Percentiles rank a stretch among this genome's conserved stretches.
Conservation (phyloP, 2,113 vertebrate genomes). For the Manacus vitellinus region DNA sequence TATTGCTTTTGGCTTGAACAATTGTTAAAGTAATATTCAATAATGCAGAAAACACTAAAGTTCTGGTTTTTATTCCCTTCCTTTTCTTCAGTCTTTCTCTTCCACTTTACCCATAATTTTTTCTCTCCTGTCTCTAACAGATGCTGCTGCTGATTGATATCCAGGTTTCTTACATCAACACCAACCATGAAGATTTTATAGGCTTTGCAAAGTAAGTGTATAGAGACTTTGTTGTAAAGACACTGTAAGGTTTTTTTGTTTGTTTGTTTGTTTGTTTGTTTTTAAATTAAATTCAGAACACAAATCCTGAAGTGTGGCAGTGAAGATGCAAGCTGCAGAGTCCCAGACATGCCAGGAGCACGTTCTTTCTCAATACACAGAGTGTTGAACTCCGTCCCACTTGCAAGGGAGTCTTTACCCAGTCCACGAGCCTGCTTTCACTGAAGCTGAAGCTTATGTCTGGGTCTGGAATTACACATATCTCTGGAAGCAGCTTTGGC, state of each 20-base stretch:
- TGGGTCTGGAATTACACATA: neutral
- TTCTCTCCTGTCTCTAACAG: constrained; percentile 55
- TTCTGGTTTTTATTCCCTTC: neutral
- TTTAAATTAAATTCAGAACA: neutral
- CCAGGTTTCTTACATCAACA: constrained; percentile 94
- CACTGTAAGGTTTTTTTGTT: neutral
- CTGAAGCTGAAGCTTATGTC: neutral
- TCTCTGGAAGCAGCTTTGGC: neutral
- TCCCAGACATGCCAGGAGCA: neutral
- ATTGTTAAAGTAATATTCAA: neutral
- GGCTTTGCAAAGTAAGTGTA: constrained; percentile 89
- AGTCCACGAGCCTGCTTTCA: neutral
- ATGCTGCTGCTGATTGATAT: constrained; percentile 89
- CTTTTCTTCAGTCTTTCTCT: neutral
- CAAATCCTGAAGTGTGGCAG: neutral
- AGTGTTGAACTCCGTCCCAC: neutral
- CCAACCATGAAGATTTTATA: constrained; percentile 95
- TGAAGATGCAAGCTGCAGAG: neutral
- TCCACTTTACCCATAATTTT: neutral
- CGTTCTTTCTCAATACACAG: neutral
- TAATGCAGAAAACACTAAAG: neutral
- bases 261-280: no score
- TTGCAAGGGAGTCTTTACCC: neutral
- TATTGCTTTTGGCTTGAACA: neutral
- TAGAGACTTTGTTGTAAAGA: neutral